Conservation (phyloP, 2,113 vertebrate species). For the Podarcis cretensis region DNA sequence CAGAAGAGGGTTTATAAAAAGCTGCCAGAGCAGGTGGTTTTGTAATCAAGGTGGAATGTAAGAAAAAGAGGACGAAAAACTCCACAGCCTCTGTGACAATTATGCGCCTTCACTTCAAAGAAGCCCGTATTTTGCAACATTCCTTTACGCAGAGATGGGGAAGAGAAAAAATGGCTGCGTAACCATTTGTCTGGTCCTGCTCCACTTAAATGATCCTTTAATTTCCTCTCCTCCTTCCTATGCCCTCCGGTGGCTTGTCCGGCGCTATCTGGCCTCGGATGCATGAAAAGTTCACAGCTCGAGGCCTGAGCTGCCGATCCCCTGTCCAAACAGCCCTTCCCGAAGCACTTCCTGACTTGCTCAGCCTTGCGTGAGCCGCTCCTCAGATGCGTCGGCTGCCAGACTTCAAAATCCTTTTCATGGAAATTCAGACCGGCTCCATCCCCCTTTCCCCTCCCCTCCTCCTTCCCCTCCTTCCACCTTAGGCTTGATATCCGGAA, state of each 20-base stretch:
- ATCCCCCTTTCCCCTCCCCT: neutral
- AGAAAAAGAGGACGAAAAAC: slow-evolving; percentile 60
- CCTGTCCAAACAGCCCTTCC: slow-evolving; percentile 85
- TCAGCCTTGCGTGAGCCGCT: slow-evolving; percentile 79
- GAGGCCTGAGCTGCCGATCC: slow-evolving; percentile 83
- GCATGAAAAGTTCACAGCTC: slow-evolving; percentile 88
- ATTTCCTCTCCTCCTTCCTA: slow-evolving; percentile 88
- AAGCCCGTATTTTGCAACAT: slow-evolving; percentile 66
- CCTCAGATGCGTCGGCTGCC: slow-evolving; percentile 75
- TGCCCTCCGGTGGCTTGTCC: slow-evolving; percentile 83
- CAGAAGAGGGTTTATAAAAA: slow-evolving; percentile 18
- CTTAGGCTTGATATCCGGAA: slow-evolving; percentile 91
- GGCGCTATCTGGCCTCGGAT: slow-evolving; percentile 69
- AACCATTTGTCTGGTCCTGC: slow-evolving; percentile 65
- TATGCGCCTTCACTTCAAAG: slow-evolving; percentile 68
- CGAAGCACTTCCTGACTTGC: slow-evolving; percentile 85
- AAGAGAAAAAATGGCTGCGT: slow-evolving; percentile 17
- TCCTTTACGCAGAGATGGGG: slow-evolving; percentile 45
- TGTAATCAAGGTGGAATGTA: slow-evolving; percentile 55
- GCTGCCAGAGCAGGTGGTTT: slow-evolving; percentile 52
- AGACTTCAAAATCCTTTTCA: slow-evolving; percentile 73
- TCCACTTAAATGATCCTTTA: slow-evolving; percentile 93
- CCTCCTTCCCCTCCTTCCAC: slow-evolving; percentile 65
- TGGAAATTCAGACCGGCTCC: slow-evolving; percentile 57
- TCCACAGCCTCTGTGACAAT: slow-evolving; percentile 29